Evolutionary conservation across 2,888 invertebrate species (phyloP), one percentile per base, ranked within the genome.

Genomic region (Unio pictorum): DNA sequence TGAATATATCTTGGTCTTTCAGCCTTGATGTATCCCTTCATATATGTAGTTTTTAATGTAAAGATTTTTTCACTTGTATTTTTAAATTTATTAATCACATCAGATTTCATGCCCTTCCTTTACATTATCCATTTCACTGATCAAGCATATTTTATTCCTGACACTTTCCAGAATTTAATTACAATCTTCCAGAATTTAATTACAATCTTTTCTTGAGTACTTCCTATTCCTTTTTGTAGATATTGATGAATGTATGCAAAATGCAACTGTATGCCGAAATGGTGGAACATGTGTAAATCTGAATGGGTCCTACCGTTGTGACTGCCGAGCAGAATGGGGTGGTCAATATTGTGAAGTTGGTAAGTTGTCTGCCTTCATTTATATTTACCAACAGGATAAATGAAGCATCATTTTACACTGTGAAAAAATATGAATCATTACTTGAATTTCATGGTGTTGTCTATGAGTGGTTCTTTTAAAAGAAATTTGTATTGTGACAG

Each of bases 271-370:
- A 23, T 78, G 78, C 68, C 66, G 34, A 20, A 72, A 72, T 62
- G 67, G 66, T 4, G 78, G 78, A 18, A 69, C 68, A n/a, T 78
- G 78, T 67, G 26, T 55, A 17, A 69, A 78, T 58, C 54, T 59
- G 7, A 34, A 57, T 18, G 72, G 72, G 15, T 68, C 70, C 20
- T 78, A 69, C 55, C 45, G 61, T 15, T 78, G 78, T 69, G 62
- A 45, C 7, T 78, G 78, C 67, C 66, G 61, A 57, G 56, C 55
- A 11, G 70, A 64, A 4, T 67, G 67, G 55, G 64, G 60, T 6
- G 78, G 78, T 15, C 28, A 56, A 30, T 61, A 67, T 61, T 78
- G 78, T 62, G 67, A 72, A 28, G 60, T 67, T n/a, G 67, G 76
- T 64, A 20, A 4, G 26, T 20, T 73, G 17, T 66, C 28, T 17